Percentiles rank a stretch among this genome's conserved stretches.
Evolutionary conservation across 2,888 invertebrate genomes (phyloP).

Genomic region (Crepidodera aurea): DNA sequence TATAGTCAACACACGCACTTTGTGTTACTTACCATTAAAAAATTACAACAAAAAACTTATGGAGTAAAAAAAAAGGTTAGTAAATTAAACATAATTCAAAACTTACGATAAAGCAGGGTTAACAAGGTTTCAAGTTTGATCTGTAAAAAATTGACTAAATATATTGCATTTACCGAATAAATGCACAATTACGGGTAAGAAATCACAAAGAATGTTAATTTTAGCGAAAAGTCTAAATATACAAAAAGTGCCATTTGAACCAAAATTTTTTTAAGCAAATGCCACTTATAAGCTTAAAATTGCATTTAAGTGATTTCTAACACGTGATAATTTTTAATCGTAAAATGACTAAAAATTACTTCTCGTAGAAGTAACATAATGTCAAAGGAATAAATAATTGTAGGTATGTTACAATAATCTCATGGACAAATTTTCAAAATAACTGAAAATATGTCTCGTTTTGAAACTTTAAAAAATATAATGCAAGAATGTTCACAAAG

Average conservation of each 20-base stretch:
- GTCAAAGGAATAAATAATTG: slow-evolving; percentile 16
- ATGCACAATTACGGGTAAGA: slow-evolving; percentile 32
- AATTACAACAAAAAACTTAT: slow-evolving; percentile 35
- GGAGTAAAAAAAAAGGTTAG: slow-evolving; percentile 43
- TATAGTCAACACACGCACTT: slow-evolving; percentile 30
- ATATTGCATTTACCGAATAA: slow-evolving; percentile 45
- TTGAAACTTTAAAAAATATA: neutral
- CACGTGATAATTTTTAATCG: slow-evolving; percentile 6
- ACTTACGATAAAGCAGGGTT: slow-evolving; percentile 44
- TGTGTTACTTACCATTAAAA: slow-evolving; percentile 31
- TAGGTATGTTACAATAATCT: slow-evolving; percentile 22
- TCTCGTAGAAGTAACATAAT: slow-evolving; percentile 16
- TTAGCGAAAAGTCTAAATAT: slow-evolving; percentile 17
- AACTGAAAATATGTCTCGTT: slow-evolving; percentile 2
- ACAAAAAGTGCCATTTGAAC: slow-evolving; percentile 8
- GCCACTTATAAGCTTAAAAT: neutral
- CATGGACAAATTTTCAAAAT: slow-evolving; percentile 8
- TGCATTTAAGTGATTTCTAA: neutral
- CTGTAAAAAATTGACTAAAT: slow-evolving; percentile 31
- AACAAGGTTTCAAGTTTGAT: slow-evolving; percentile 32
- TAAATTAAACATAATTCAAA: slow-evolving; percentile 48
- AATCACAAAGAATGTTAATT: slow-evolving; percentile 17
- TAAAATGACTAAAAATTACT: slow-evolving; percentile 12
- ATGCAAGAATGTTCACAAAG: neutral
- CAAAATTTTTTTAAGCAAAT: slow-evolving; percentile 1